phyloP scores from a whole-genome alignment of 2,888 invertebrate species.

The Punctoribates punctum region DNA sequence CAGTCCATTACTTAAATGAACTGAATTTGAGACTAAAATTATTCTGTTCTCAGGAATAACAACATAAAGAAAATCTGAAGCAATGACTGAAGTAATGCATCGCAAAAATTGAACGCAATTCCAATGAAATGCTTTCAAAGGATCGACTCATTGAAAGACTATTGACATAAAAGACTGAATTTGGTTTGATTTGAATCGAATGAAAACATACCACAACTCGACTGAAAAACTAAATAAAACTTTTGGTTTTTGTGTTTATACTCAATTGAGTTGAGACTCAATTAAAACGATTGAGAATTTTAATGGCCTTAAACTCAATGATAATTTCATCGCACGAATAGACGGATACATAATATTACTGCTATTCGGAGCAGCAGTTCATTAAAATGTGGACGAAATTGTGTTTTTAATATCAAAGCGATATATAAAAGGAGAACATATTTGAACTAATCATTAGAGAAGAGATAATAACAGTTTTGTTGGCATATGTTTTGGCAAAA shows the following conservation, averaged over 20 bases:
- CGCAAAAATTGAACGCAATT: no score
- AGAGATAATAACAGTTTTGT: constrained; percentile 32
- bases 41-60: no score
- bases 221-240: no score
- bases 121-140: no score
- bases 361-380: constrained; percentile 7
- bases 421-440: constrained; percentile 23
- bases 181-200: no score
- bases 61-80: no score
- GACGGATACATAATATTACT: neutral
- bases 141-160: no score
- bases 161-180: no score
- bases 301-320: constrained; percentile 27
- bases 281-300: constrained; percentile 15
- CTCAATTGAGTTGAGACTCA: constrained; percentile 5
- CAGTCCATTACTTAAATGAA: no score
- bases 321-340: constrained; percentile 16
- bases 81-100: no score
- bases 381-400: constrained; percentile 21
- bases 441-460: constrained; percentile 30
- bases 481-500: constrained; percentile 35
- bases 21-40: no score
- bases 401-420: constrained; percentile 28
- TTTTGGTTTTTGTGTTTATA: neutral
- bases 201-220: no score